Base-by-base conservation (phyloP, 2,888 invertebrate genomes). In the Hydrotaea cyrtoneurina region DNA sequence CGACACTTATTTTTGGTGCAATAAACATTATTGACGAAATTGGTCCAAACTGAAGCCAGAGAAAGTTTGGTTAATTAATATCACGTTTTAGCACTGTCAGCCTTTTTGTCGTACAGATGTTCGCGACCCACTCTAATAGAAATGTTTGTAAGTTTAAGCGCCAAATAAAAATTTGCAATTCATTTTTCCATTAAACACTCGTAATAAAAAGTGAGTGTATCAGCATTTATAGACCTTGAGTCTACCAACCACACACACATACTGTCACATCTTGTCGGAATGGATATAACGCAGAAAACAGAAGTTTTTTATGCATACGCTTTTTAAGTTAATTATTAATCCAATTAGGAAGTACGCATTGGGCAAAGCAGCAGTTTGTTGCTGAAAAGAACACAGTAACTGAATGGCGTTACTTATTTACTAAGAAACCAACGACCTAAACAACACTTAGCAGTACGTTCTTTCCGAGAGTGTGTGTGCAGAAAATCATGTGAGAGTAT, bases 151-250 rank as follows among this genome's bases (percentile, higher is more conserved):
- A 23, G 23, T 59, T 26, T 62, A 3, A 50, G 13, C 11, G 21
- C 55, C 43, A 43, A 21, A 17, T 8, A 39, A 19, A 66, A 66
- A 66, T 66, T 66, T 66, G 43, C 66, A 66, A 39, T 66, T 39
- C 36, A 43, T 21, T 19, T 66, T 66, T 43, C 43, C 66, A 66
- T 66, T 39, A 39, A 66, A 66, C 39, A 39, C 66, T 39, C 66
- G 43, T 66, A 19, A 66, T 21, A 66, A 11, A 39, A 39, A 39
- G 39, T 13, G 39, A 8, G 39, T 8, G 39, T 11, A 5, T 53
- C 76, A 71, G 62, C 72, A 79, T 80, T 59, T 77, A 0, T 55
- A 71, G 80, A 83, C 83, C 80, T 80, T 80, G 80, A 59, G 23
- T 43, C 57, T 80, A 26, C 39, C 80, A 43, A 76, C 31, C 21